Evolutionary conservation across 2,797 vertebrate species (phyloP).

Genomic region (Bradypodion pumilum): DNA sequence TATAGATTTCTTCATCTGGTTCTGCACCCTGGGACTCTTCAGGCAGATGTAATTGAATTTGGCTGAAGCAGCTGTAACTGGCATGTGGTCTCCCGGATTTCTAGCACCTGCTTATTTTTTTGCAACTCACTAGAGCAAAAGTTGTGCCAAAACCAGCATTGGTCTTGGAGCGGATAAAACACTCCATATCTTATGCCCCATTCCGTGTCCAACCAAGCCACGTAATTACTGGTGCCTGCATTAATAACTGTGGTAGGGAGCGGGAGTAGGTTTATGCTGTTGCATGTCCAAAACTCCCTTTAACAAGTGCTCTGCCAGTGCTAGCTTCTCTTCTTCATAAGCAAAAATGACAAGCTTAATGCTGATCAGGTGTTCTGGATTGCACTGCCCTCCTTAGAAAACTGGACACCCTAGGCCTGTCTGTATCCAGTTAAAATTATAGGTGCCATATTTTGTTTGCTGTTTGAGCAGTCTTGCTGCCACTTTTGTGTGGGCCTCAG

Average conservation of each 20-base stretch:
- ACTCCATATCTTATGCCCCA: slow-evolving; percentile 62
- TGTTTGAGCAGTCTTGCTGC: slow-evolving; percentile 65
- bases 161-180: slow-evolving; percentile 77
- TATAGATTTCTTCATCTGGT: slow-evolving; percentile 64
- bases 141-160: slow-evolving; percentile 75
- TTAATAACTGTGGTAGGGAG: slow-evolving; percentile 62
- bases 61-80: slow-evolving; percentile 80
- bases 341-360: slow-evolving; percentile 65
- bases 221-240: slow-evolving; percentile 65
- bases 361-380: slow-evolving; percentile 73
- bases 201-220: slow-evolving; percentile 61
- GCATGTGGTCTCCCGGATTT: slow-evolving; percentile 78
- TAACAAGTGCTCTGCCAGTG: slow-evolving; percentile 52
- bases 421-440: slow-evolving; percentile 59
- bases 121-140: slow-evolving; percentile 72
- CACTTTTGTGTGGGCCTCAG: slow-evolving; percentile 41
- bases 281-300: slow-evolving; percentile 57
- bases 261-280: slow-evolving; percentile 59
- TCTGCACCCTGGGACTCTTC: slow-evolving; percentile 74
- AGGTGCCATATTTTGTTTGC: slow-evolving; percentile 60
- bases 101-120: slow-evolving; percentile 77
- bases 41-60: slow-evolving; percentile 80
- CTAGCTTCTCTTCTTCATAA: slow-evolving; percentile 51
- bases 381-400: slow-evolving; percentile 67
- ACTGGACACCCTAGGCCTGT: slow-evolving; percentile 62